A percentile compares a stretch with the other conserved stretches of the same genome.
Evolutionary conservation across 2,797 vertebrate species (phyloP).

Genomic region (Distichodus sexfasciatus): DNA sequence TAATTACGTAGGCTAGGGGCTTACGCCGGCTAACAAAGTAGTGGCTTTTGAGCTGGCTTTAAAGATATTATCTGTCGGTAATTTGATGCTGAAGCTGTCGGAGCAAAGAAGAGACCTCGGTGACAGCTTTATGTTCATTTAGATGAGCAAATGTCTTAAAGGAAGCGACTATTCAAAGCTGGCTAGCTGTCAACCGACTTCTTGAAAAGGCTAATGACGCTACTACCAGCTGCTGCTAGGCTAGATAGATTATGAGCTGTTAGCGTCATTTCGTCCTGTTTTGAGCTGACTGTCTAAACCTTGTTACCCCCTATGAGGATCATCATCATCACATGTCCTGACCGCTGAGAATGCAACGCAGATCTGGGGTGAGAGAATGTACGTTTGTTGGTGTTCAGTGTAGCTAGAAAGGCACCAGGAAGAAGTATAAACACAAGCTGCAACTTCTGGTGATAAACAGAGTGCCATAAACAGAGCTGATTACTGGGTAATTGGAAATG

Average conservation of each 20-base stretch:
- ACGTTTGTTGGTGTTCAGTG: not conserved
- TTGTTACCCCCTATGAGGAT: no score
- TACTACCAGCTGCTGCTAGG: slow-evolving; percentile 33
- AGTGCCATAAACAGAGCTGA: not conserved
- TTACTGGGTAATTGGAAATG: not conserved
- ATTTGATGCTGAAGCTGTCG: not conserved
- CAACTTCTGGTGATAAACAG: slow-evolving; percentile 28
- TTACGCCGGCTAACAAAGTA: no score
- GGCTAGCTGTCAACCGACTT: not conserved
- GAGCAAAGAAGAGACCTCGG: not conserved
- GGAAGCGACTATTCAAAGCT: slow-evolving; percentile 1
- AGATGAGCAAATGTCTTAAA: not conserved
- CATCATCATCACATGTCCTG: no score
- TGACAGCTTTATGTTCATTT: not conserved
- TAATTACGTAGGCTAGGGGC: no score
- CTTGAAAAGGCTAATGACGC: slow-evolving; percentile 10
- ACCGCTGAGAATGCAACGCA: no score
- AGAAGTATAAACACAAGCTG: slow-evolving; percentile 14
- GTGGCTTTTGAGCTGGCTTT: slow-evolving; percentile 4
- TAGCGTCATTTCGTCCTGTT: no score
- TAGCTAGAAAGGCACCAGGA: not conserved
- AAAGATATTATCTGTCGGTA: slow-evolving; percentile 14
- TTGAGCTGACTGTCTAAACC: no score
- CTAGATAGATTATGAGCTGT: no score
- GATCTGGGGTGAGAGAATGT: not conserved